phyloP scores from a whole-genome alignment of 2,113 vertebrate genomes.

The Lamprologus sp. region DNA sequence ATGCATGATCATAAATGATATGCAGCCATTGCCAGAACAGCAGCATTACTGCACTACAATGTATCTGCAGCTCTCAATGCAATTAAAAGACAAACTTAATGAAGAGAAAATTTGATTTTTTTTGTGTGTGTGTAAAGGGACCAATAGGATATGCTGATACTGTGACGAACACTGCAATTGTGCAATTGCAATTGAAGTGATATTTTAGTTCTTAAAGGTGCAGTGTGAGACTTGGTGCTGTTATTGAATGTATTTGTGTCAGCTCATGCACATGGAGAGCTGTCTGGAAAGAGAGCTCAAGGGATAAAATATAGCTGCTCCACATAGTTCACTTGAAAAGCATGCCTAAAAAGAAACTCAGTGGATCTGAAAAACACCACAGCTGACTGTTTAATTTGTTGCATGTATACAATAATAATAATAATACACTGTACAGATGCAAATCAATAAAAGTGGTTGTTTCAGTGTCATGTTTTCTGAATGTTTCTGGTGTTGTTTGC shows the following conservation, averaged over 20 bases:
- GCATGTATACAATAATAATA: conserved; percentile 4
- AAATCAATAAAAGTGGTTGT: conserved; percentile 18
- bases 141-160: neutral
- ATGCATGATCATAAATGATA: neutral
- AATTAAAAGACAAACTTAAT: neutral
- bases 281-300: neutral
- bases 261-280: neutral
- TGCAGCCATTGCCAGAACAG: neutral
- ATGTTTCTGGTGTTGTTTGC: neutral
- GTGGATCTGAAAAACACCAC: neutral
- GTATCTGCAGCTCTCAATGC: neutral
- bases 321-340: neutral
- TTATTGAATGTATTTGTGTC: neutral
- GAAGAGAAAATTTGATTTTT: neutral
- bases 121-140: neutral
- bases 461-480: neutral
- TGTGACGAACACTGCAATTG: conserved; percentile 7
- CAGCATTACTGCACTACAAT: neutral
- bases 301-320: neutral
- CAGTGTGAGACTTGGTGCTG: neutral
- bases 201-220: neutral
- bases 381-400: neutral
- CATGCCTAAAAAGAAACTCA: neutral
- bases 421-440: neutral
- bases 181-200: neutral